Base-by-base conservation (phyloP, 2,888 invertebrate genomes). In the Idaea straminata region DNA sequence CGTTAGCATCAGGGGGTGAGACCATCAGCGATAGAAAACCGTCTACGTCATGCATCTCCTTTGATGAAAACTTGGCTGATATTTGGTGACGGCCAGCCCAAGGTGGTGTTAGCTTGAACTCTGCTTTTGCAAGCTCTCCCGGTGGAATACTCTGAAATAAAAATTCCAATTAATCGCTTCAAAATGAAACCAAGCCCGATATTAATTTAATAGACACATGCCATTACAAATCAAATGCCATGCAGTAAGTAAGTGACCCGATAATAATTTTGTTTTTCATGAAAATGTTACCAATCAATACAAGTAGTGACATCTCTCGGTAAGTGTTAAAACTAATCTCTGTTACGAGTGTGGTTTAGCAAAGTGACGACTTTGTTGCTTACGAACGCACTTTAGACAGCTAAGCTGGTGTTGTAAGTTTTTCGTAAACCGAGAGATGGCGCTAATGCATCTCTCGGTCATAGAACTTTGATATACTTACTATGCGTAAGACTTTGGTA, bases 41-140 rank as follows among this genome's bases (percentile, higher is more conserved):
- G 79, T 98, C 98, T 3, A 98, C 97, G 82, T 98, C 98, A 70
- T 96, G 95, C 75, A 99, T 93, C 84, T 98, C 97, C 77, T 96
- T 97, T 13, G 97, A 97, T 62, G 94, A 94, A 86, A 98, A 98
- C 84, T 98, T 98, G 25, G 96, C 98, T 35, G 96, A 95, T 69
- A 98, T 95, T 16, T 97, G 97, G 71, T 96, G 96, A 57, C 96
- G 94, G 0, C 98, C 98, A 0, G 95, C 94, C 85, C 95, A 95
- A 3, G 95, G 95, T 0, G 98, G 97, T 0, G 94, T 95, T 81
- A 98, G 94, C 72, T 95, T 95, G 78, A 98, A 96, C 25, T 95
- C 94, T 0, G 96, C 96, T 64, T 94, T 94, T 0, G 96, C 97
- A 47, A 95, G 94, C 62, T 94, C 95, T 0, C 96, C 96, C 69